Evolutionary conservation across 2,888 invertebrate species (phyloP).

Genomic region (Apoderus coryli): DNA sequence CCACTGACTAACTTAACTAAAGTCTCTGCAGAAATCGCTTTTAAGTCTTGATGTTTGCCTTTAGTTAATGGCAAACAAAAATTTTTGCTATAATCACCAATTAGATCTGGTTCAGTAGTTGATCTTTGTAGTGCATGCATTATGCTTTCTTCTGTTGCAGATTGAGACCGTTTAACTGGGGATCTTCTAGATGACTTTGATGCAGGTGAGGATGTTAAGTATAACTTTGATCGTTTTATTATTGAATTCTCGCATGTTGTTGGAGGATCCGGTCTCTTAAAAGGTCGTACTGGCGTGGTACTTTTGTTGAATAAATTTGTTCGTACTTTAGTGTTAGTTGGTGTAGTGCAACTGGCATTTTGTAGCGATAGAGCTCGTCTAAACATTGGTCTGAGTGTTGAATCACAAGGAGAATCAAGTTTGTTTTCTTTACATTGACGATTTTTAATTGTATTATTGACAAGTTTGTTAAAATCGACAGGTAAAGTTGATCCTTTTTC

Average conservation of each 20-base stretch:
- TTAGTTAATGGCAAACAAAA: conserved; percentile 59
- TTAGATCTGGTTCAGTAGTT: conserved; percentile 55
- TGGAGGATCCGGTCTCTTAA: conserved; percentile 56
- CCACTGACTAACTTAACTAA: conserved; percentile 59
- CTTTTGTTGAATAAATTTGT: conserved; percentile 35
- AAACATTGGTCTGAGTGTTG: conserved; percentile 31
- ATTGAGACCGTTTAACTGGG: conserved; percentile 32
- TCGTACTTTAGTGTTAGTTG: conserved; percentile 32
- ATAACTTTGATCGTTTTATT: conserved; percentile 30
- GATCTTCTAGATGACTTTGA: conserved; percentile 18
- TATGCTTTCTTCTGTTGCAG: conserved; percentile 66
- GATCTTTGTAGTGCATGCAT: conserved; percentile 60
- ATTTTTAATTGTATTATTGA: conserved; percentile 36
- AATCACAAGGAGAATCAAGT: conserved; percentile 30
- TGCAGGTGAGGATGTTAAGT: conserved; percentile 18
- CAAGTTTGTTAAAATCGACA: conserved; percentile 40
- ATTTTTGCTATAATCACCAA: conserved; percentile 69
- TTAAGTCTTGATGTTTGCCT: conserved; percentile 65
- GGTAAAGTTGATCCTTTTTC: conserved; percentile 36
- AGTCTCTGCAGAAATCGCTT: conserved; percentile 60
- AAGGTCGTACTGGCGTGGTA: conserved; percentile 27
- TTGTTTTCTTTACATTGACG: conserved; percentile 19
- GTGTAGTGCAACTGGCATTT: conserved; percentile 21
- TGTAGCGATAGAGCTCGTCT: conserved; percentile 38
- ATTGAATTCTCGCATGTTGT: conserved; percentile 28